Conservation (phyloP, 2,113 vertebrate genomes). For the Artemisiospiza belli region DNA sequence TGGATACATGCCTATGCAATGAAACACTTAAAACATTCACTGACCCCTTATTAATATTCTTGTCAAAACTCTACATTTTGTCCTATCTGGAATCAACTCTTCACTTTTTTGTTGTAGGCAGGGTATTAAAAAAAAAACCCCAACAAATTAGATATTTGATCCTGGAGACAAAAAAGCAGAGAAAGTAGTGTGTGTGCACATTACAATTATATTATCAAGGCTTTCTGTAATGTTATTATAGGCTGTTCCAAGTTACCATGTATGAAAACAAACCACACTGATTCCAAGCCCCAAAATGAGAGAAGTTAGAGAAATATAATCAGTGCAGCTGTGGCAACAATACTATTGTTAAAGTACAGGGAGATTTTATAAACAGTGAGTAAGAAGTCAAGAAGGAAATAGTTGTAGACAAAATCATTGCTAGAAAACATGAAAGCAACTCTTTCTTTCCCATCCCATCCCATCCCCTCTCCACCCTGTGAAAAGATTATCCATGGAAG, state of each 20-base stretch:
- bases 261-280: constrained; percentile 73
- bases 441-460: constrained; percentile 41
- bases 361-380: constrained; percentile 63
- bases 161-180: constrained; percentile 6
- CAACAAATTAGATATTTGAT: neutral
- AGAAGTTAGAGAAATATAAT: constrained; percentile 59
- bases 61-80: neutral
- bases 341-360: constrained; percentile 60
- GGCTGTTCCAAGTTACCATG: constrained; percentile 62
- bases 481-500: constrained; percentile 59
- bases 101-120: neutral
- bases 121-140: neutral
- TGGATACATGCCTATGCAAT: neutral
- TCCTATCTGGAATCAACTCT: neutral
- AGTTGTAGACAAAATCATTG: constrained; percentile 53
- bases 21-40: neutral
- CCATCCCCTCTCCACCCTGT: constrained; percentile 42
- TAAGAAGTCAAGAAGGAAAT: constrained; percentile 65
- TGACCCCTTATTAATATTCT: neutral
- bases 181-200: neutral
- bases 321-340: constrained; percentile 72
- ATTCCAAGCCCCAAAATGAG: constrained; percentile 52
- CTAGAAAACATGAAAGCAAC: constrained; percentile 60
- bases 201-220: constrained; percentile 61
- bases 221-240: constrained; percentile 65